Percentiles rank a stretch among this genome's conserved stretches.
Evolutionary conservation across 53 echinoderm and acorn worm genomes (phyloP).

Genomic region (Pentamera pediparva): DNA sequence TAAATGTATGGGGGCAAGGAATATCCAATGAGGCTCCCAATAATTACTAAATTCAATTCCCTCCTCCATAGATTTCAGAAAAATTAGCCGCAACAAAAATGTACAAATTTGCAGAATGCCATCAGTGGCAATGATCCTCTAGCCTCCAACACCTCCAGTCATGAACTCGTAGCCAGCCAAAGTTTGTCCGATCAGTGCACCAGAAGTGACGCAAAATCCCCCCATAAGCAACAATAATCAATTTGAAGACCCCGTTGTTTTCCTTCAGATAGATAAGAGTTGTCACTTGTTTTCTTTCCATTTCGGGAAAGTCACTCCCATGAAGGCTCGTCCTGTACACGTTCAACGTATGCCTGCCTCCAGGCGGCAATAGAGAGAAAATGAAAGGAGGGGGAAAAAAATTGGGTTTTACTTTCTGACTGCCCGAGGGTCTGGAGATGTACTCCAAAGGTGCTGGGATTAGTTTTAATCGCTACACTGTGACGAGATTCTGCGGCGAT

Average conservation of each 20-base stretch:
- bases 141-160: too few species aligned
- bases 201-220: conserved; percentile 26
- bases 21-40: too few species aligned
- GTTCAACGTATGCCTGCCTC: too few species aligned
- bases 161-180: background rate
- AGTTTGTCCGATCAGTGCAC: background rate
- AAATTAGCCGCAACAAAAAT: too few species aligned
- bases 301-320: conserved; percentile 26
- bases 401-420: conserved; percentile 28
- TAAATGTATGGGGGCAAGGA: too few species aligned
- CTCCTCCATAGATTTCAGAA: too few species aligned
- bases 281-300: conserved; percentile 41
- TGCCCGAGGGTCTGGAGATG: conserved; percentile 19
- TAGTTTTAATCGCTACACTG: conserved; percentile 29
- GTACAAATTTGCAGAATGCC: too few species aligned
- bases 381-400: conserved; percentile 1
- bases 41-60: too few species aligned
- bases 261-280: conserved; percentile 28
- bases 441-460: conserved; percentile 16
- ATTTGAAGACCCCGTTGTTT: conserved; percentile 30
- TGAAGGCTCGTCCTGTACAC: conserved; percentile 6
- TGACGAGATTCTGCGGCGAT: conserved; percentile 15
- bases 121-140: too few species aligned
- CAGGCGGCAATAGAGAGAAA: conserved; percentile 12
- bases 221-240: conserved; percentile 39